A percentile compares a stretch with the other conserved stretches of the same genome.
phyloP scores from a whole-genome alignment of 2,113 vertebrate species.

The Bothrops jararaca region DNA sequence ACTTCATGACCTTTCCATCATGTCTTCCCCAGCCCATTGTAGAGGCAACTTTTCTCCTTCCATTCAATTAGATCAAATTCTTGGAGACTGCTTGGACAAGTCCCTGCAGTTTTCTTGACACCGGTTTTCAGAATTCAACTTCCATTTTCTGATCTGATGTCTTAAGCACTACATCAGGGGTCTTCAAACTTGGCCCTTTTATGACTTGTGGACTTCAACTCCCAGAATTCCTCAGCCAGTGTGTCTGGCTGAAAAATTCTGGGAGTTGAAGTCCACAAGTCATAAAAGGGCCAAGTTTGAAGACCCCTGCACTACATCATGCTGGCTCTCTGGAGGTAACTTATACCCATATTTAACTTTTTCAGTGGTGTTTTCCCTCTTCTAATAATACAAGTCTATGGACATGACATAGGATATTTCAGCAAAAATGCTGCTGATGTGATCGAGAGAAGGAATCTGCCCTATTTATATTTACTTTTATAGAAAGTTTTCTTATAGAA shows the following conservation, averaged over 20 bases:
- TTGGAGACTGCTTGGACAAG: neutral
- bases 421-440: neutral
- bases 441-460: neutral
- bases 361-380: neutral
- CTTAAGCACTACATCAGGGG: neutral
- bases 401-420: neutral
- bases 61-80: neutral
- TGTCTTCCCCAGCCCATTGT: neutral
- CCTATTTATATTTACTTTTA: neutral
- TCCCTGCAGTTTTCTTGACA: neutral
- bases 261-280: too few relatives aligned
- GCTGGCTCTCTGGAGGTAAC: neutral
- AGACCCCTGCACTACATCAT: neutral
- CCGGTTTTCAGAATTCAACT: too few relatives aligned
- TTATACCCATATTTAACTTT: neutral
- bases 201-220: too few relatives aligned
- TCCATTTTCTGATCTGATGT: neutral
- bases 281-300: too few relatives aligned
- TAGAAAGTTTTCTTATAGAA: neutral
- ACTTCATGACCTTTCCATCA: neutral
- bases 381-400: neutral
- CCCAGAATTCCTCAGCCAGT: too few relatives aligned
- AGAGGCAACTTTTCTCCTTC: neutral
- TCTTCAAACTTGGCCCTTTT: too few relatives aligned
- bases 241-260: too few relatives aligned